Percentiles rank a stretch among this genome's conserved stretches.
Conservation (phyloP, 1,140 invertebrate genomes). For the Solenopsis fugax region DNA sequence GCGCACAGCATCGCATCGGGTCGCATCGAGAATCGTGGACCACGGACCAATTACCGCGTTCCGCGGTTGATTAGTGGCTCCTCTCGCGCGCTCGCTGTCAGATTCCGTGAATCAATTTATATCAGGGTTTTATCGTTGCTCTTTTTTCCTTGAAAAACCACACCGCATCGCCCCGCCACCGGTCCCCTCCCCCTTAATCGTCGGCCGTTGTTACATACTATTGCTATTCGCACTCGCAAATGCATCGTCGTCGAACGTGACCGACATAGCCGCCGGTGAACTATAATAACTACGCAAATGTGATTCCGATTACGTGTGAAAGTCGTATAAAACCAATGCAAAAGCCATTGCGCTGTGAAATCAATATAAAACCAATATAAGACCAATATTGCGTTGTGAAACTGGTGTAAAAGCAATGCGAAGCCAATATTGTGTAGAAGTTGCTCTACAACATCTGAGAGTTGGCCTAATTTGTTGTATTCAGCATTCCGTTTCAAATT, state of each 20-base stretch:
- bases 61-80: constrained; percentile 66
- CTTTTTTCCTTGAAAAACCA: constrained; percentile 44
- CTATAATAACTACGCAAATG: constrained; percentile 50
- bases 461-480: constrained; percentile 41
- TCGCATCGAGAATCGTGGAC: constrained; percentile 58
- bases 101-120: constrained; percentile 60
- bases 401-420: constrained; percentile 16
- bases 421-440: constrained; percentile 39
- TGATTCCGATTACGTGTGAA: constrained; percentile 60
- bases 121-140: constrained; percentile 18
- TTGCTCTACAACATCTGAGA: constrained; percentile 28
- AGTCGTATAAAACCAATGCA: constrained; percentile 47
- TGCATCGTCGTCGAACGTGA: constrained; percentile 44
- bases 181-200: background rate
- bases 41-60: constrained; percentile 73
- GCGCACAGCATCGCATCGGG: constrained; percentile 1
- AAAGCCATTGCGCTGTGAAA: constrained; percentile 39
- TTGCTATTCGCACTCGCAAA: constrained; percentile 7
- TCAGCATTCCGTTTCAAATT: constrained; percentile 23
- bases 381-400: constrained; percentile 35
- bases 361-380: constrained; percentile 45
- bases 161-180: background rate
- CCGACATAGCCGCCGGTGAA: constrained; percentile 41
- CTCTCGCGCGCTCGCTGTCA: constrained; percentile 31
- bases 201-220: background rate